phyloP scores from a whole-genome alignment of 2,113 vertebrate genomes.

The Daphoenositta chrysoptera region DNA sequence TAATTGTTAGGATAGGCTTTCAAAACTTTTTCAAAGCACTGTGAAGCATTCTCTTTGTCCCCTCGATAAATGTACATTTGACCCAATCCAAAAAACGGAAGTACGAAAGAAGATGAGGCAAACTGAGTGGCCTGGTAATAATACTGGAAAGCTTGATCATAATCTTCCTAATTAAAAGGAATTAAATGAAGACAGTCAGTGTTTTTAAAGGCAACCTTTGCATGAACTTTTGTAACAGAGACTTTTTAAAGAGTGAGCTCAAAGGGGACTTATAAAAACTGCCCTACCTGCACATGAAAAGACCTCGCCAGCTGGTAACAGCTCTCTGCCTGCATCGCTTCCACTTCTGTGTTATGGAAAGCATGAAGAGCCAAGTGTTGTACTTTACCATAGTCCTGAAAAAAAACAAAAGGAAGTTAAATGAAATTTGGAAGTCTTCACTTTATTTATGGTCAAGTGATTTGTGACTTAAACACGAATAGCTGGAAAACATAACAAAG shows the following conservation, averaged over 20 bases:
- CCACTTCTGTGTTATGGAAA: conserved; percentile 98
- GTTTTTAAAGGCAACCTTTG: background rate
- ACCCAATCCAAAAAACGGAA: conserved; percentile 96
- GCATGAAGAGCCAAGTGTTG: conserved; percentile 97
- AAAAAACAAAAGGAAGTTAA: background rate
- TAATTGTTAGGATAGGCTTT: conserved; percentile 99
- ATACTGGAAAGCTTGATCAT: conserved; percentile 98
- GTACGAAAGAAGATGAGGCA: conserved; percentile 93
- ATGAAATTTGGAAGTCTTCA: background rate
- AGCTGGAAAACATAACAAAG: background rate
- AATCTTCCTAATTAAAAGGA: conserved; percentile 84
- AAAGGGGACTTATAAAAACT: background rate
- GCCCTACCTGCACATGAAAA: conserved; percentile 92
- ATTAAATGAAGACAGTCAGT: background rate
- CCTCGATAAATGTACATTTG: conserved; percentile 99
- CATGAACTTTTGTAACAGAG: background rate
- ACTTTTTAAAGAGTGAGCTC: background rate
- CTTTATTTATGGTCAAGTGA: background rate
- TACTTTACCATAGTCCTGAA: conserved; percentile 97
- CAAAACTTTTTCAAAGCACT: conserved; percentile 98
- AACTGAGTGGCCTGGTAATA: conserved; percentile 99
- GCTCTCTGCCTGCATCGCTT: conserved; percentile 99
- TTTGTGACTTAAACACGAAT: background rate
- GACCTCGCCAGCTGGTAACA: conserved; percentile 97
- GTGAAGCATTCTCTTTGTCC: conserved; percentile 97